Conservation (phyloP, 2,113 vertebrate genomes). For the Podarcis muralis region DNA sequence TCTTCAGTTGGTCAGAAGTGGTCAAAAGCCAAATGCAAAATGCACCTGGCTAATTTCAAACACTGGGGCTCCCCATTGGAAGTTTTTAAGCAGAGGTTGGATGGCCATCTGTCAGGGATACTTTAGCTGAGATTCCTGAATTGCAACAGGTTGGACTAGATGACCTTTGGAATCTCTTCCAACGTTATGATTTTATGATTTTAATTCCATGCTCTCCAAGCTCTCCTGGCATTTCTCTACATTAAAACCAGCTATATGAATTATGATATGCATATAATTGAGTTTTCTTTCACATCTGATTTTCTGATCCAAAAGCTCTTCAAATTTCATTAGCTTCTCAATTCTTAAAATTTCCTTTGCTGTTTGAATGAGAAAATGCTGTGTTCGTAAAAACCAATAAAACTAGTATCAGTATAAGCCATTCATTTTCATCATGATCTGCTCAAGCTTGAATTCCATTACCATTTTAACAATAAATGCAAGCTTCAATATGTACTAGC, state of each 20-base stretch:
- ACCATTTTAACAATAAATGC: neutral
- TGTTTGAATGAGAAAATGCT: neutral
- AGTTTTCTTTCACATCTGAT: neutral
- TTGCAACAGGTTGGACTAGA: too few relatives aligned
- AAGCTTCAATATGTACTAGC: neutral
- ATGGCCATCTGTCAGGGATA: too few relatives aligned
- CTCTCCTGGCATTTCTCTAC: neutral
- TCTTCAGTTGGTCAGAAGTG: too few relatives aligned
- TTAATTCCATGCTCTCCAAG: neutral
- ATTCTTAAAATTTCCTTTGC: neutral
- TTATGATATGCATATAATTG: neutral
- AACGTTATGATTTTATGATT: neutral
- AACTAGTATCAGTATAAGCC: neutral
- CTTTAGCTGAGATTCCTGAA: too few relatives aligned
- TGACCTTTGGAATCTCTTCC: too few relatives aligned
- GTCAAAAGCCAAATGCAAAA: too few relatives aligned
- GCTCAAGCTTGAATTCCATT: neutral
- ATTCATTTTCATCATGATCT: neutral
- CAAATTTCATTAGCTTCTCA: neutral
- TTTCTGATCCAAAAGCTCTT: neutral
- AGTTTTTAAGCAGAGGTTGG: too few relatives aligned
- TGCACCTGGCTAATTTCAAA: too few relatives aligned
- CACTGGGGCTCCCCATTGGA: too few relatives aligned
- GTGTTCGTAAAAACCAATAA: neutral
- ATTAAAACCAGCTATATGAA: neutral